These are phyloP conservation scores for Ammospiza caudacuta DNA, from an alignment of 2,113 vertebrate genomes.

Conservation along the genomic window DNA sequence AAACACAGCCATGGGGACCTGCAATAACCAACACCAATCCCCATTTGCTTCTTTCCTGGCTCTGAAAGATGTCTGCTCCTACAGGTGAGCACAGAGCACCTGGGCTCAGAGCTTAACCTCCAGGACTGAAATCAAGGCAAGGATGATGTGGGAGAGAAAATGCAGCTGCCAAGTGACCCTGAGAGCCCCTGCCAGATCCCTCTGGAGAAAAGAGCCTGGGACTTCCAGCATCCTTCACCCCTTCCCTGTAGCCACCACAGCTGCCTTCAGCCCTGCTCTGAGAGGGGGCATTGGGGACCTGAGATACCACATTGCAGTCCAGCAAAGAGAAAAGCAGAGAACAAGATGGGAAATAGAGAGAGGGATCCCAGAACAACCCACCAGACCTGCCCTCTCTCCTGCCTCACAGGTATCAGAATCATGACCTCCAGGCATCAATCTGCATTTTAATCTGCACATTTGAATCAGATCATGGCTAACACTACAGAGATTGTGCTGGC, in stretches of 20 bases:
- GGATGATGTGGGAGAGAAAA: neutral
- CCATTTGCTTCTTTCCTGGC: neutral
- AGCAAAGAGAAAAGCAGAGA: neutral
- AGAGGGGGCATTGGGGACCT: neutral
- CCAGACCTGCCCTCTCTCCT: neutral
- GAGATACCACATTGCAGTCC: fast-evolving
- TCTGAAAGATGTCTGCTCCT: neutral
- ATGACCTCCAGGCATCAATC: neutral
- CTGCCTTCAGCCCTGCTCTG: neutral
- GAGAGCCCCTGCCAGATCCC: neutral
- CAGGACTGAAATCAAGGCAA: neutral
- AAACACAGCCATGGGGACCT: neutral
- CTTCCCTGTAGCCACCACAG: neutral
- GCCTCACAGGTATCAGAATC: neutral
- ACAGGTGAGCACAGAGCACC: fast-evolving
- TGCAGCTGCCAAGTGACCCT: neutral
- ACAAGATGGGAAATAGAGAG: neutral
- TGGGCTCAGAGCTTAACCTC: neutral
- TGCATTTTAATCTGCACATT: neutral
- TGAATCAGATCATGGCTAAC: neutral
- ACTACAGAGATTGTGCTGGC: neutral
- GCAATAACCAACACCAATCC: neutral
- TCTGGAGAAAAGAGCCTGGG: neutral
- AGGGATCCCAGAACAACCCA: neutral
- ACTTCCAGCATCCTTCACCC: neutral